A percentile compares a stretch with the other conserved stretches of the same genome.
phyloP scores from a whole-genome alignment of 2,113 vertebrate genomes.

The Stigmatopora argus region DNA sequence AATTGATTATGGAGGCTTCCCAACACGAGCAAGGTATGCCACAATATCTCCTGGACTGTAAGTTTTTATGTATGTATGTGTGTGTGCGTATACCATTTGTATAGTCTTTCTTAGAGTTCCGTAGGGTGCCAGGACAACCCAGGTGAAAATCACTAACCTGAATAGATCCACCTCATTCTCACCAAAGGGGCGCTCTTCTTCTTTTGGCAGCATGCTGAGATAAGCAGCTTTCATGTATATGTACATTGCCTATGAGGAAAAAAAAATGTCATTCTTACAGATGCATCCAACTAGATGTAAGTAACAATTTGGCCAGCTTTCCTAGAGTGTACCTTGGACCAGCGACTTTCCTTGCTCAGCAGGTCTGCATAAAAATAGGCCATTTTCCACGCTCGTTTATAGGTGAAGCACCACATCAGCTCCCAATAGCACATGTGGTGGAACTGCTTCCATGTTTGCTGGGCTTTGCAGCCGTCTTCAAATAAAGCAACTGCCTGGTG shows the following conservation, averaged over 20 bases:
- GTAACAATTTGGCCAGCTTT: not conserved
- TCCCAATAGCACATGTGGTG: constrained; percentile 86
- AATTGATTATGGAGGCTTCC: too few relatives aligned
- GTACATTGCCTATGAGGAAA: constrained; percentile 72
- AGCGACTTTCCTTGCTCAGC: constrained; percentile 77
- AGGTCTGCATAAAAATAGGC: constrained; percentile 81
- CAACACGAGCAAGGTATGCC: too few relatives aligned
- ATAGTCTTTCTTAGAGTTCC: too few relatives aligned
- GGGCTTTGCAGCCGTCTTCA: constrained; percentile 75
- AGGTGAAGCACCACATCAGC: constrained; percentile 82
- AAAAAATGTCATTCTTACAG: not conserved
- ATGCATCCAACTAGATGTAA: not conserved
- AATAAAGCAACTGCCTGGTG: constrained; percentile 74
- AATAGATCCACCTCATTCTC: constrained; percentile 76
- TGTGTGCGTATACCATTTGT: too few relatives aligned
- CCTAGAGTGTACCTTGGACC: constrained; percentile 71
- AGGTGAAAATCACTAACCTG: constrained; percentile 52
- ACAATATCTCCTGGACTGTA: too few relatives aligned
- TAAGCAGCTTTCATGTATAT: constrained; percentile 81
- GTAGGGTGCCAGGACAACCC: not conserved
- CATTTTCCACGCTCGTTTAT: constrained; percentile 74
- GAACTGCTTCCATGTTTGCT: constrained; percentile 80
- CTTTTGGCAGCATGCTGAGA: constrained; percentile 75
- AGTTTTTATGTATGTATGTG: too few relatives aligned
- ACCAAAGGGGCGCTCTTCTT: constrained; percentile 71